phyloP scores from a whole-genome alignment of 2,888 invertebrate genomes.

The Pharmacophagus antenor region DNA sequence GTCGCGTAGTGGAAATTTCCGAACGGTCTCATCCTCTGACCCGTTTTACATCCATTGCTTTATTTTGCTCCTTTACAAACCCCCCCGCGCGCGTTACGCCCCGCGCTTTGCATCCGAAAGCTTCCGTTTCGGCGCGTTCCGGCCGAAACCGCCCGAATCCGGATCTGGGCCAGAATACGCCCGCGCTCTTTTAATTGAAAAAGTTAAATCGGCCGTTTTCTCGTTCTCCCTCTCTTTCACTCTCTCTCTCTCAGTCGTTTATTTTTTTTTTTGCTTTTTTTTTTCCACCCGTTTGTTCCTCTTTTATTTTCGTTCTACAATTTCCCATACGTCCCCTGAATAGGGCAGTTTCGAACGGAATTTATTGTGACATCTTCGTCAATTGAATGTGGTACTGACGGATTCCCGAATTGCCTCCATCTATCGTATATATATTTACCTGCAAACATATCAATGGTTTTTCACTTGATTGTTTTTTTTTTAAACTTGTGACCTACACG shows the following conservation, averaged over 20 bases:
- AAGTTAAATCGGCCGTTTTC: slow-evolving; percentile 73
- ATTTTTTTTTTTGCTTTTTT: slow-evolving; percentile 35
- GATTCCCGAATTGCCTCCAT: neutral
- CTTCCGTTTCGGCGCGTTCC: slow-evolving; percentile 47
- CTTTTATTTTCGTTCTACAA: slow-evolving; percentile 34
- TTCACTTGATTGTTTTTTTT: too few relatives aligned
- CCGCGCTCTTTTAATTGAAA: slow-evolving; percentile 67
- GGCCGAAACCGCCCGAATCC: slow-evolving; percentile 41
- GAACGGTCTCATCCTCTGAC: too few relatives aligned
- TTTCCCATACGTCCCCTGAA: slow-evolving; percentile 36
- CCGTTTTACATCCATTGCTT: too few relatives aligned
- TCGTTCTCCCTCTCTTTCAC: slow-evolving; percentile 53
- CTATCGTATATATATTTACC: neutral
- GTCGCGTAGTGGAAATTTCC: too few relatives aligned
- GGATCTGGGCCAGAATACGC: slow-evolving; percentile 57
- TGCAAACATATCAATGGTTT: too few relatives aligned
- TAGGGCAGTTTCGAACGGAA: slow-evolving; percentile 35
- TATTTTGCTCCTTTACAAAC: too few relatives aligned
- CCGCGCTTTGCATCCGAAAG: too few relatives aligned
- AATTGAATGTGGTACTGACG: slow-evolving; percentile 16
- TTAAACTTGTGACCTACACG: too few relatives aligned
- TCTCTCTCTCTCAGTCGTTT: slow-evolving; percentile 26
- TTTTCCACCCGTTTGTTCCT: too few relatives aligned
- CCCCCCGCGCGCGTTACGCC: too few relatives aligned
- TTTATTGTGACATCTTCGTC: slow-evolving; percentile 28